phyloP scores from a whole-genome alignment of 2,888 invertebrate genomes.

The Lasioglossum pauxillum region DNA sequence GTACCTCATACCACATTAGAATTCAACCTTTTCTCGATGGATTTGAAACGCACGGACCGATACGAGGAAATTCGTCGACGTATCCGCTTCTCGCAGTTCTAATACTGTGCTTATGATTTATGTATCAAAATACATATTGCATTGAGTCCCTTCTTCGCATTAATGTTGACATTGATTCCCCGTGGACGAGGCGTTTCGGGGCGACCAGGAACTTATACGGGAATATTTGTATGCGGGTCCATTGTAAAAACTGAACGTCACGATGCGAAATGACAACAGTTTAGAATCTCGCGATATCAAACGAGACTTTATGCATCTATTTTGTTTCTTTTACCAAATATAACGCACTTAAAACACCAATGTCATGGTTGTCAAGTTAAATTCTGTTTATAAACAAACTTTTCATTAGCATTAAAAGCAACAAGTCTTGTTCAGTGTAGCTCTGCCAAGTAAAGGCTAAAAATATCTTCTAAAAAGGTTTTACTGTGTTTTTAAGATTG shows the following conservation, averaged over 20 bases:
- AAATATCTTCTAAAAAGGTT: too few relatives aligned
- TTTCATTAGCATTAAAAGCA: too few relatives aligned
- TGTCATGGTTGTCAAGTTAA: too few relatives aligned
- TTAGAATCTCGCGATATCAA: neutral
- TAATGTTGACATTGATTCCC: slow-evolving; percentile 56
- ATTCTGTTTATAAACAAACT: too few relatives aligned
- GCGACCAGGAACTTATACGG: slow-evolving; percentile 32
- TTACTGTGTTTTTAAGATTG: too few relatives aligned
- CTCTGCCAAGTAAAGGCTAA: too few relatives aligned
- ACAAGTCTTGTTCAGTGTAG: too few relatives aligned
- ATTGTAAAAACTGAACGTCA: neutral
- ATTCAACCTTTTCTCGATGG: slow-evolving; percentile 55
- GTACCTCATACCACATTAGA: slow-evolving; percentile 61
- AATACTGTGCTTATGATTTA: slow-evolving; percentile 72
- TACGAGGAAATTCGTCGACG: slow-evolving; percentile 42
- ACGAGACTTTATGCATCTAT: too few relatives aligned
- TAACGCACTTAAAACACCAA: too few relatives aligned
- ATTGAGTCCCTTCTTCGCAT: slow-evolving; percentile 52
- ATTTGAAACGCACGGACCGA: slow-evolving; percentile 41
- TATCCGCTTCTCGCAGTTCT: slow-evolving; percentile 56
- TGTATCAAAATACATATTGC: slow-evolving; percentile 72
- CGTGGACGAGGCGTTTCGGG: slow-evolving; percentile 31
- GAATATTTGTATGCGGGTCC: slow-evolving; percentile 12
- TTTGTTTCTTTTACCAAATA: too few relatives aligned
- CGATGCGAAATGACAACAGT: neutral